These are phyloP conservation scores for Ectemnius continuus DNA, from an alignment of 2,888 invertebrate species.

Conservation along the genomic window DNA sequence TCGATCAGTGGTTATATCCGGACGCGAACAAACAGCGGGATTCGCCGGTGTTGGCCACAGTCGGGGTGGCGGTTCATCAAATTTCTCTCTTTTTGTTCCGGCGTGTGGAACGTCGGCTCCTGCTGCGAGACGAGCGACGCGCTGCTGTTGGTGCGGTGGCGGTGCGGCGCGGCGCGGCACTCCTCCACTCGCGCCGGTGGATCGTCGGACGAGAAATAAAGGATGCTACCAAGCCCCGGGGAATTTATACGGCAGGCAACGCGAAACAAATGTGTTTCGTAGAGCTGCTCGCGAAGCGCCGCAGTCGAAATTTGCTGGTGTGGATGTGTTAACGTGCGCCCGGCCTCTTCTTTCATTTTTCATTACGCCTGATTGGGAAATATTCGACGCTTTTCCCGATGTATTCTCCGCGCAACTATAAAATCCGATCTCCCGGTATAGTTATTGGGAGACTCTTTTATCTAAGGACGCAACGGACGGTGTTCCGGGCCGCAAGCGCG, in stretches of 20 bases:
- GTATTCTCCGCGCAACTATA: constrained; percentile 43
- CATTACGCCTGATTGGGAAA: constrained; percentile 57
- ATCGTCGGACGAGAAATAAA: constrained; percentile 14
- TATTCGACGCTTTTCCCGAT: constrained; percentile 51
- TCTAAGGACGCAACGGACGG: constrained; percentile 7
- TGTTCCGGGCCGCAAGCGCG: no score
- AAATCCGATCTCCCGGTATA: constrained; percentile 44
- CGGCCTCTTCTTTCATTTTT: constrained; percentile 39
- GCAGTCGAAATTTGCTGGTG: no score
- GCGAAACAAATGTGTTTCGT: constrained; percentile 51
- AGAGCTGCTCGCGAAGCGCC: constrained; percentile 19
- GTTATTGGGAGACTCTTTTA: constrained; percentile 59
- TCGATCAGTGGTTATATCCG: background rate
- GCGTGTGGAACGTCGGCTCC: background rate
- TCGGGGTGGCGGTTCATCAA: constrained; percentile 34
- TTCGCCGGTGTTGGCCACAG: background rate
- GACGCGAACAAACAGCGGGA: background rate
- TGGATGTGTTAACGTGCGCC: constrained; percentile 27
- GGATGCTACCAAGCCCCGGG: constrained; percentile 37
- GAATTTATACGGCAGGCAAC: constrained; percentile 9
- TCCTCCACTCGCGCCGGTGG: background rate
- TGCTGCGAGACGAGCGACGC: background rate
- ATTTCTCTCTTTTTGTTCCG: constrained; percentile 38
- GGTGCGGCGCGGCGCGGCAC: background rate
- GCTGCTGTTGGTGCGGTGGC: background rate